phyloP scores from a whole-genome alignment of 2,797 vertebrate genomes.

The Esox lucius region DNA sequence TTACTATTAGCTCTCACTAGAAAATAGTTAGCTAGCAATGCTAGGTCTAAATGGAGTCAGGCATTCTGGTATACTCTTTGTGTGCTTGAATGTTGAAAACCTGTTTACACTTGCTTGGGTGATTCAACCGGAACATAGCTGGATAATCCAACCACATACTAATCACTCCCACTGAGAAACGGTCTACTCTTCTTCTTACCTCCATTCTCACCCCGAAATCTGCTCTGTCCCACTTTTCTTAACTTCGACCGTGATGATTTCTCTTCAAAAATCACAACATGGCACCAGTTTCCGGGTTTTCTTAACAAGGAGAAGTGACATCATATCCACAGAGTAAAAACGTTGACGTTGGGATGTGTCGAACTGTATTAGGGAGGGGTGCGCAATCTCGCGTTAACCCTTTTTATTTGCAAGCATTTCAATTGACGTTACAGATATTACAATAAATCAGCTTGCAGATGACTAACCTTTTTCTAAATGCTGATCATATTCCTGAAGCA shows the following conservation, averaged over 20 bases:
- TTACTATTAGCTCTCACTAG: not conserved
- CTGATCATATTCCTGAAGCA: too few species aligned
- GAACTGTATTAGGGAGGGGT: not conserved
- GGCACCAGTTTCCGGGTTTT: slow-evolving; percentile 66
- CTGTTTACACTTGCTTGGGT: slow-evolving; percentile 19
- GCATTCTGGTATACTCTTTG: slow-evolving; percentile 28
- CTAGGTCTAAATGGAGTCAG: not conserved
- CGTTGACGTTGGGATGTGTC: not conserved
- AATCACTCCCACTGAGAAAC: slow-evolving; percentile 33
- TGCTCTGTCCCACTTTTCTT: slow-evolving; percentile 63
- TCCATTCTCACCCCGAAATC: slow-evolving; percentile 72
- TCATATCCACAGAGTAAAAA: slow-evolving; percentile 27
- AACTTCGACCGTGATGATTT: slow-evolving; percentile 70
- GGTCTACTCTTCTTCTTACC: slow-evolving; percentile 68
- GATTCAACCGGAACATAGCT: not conserved
- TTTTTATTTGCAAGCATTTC: not conserved
- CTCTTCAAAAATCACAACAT: slow-evolving; percentile 68
- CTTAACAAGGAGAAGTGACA: slow-evolving; percentile 58
- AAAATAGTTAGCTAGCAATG: too few species aligned
- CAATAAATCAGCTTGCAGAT: too few species aligned
- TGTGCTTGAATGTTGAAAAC: slow-evolving; percentile 46
- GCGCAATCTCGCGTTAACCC: not conserved
- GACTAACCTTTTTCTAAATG: too few species aligned
- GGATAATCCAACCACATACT: slow-evolving; percentile 13
- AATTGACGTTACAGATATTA: too few species aligned